A percentile compares a stretch with the other conserved stretches of the same genome.
Evolutionary conservation across 2,797 vertebrate species (phyloP).

Genomic region (Geotrypetes seraphini): DNA sequence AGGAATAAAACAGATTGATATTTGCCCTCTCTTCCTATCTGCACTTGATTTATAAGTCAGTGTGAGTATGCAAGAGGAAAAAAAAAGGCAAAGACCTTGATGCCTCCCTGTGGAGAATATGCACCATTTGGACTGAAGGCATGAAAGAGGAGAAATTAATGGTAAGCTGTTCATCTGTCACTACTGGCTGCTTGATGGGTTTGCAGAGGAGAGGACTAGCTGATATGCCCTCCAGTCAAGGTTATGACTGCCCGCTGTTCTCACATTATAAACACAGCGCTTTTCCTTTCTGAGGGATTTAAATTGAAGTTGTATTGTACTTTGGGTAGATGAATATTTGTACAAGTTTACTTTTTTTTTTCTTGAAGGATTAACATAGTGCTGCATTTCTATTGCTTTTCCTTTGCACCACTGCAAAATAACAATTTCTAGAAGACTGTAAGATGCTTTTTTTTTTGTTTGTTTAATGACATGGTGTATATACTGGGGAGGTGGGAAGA

Average conservation of each 20-base stretch:
- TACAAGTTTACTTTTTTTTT: slow-evolving; percentile 39
- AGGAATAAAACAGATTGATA: slow-evolving; percentile 47
- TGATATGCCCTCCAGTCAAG: slow-evolving; percentile 70
- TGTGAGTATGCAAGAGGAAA: slow-evolving; percentile 53
- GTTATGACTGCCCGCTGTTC: slow-evolving; percentile 60
- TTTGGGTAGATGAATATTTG: slow-evolving; percentile 47
- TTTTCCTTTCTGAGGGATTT: slow-evolving; percentile 45
- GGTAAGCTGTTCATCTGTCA: slow-evolving; percentile 77
- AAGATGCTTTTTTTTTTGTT: slow-evolving; percentile 29
- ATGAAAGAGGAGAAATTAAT: slow-evolving; percentile 71
- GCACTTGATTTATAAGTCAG: slow-evolving; percentile 68
- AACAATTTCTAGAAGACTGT: slow-evolving; percentile 37
- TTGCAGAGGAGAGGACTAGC: slow-evolving; percentile 49
- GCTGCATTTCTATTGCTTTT: too few relatives aligned
- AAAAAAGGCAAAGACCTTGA: slow-evolving; percentile 65
- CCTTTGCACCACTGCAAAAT: too few relatives aligned
- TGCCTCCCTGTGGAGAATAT: slow-evolving; percentile 61
- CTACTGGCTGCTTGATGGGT: slow-evolving; percentile 63
- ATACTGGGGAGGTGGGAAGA: too few relatives aligned
- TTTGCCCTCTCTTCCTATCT: slow-evolving; percentile 57
- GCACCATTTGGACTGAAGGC: slow-evolving; percentile 63
- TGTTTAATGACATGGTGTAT: slow-evolving; percentile 32
- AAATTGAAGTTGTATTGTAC: slow-evolving; percentile 53
- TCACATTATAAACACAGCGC: slow-evolving; percentile 51
- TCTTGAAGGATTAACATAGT: slow-evolving; percentile 40